Conservation (phyloP, 2,888 invertebrate genomes). For the Podabrus alpinus region DNA sequence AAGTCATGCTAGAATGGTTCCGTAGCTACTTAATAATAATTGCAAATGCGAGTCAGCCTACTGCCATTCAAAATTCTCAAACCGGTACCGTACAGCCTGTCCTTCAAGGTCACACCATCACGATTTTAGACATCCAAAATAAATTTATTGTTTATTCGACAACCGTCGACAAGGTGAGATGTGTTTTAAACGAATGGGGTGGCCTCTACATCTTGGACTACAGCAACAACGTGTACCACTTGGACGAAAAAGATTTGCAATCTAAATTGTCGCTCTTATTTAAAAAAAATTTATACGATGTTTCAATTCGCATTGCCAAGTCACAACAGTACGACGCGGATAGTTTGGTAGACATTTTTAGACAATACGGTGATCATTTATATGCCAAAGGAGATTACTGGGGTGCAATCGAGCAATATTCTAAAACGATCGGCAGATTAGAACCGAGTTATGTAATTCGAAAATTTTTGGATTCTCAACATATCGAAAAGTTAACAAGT, state of each 20-base stretch:
- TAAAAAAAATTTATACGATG: constrained; percentile 93
- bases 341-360: constrained; percentile 87
- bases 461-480: constrained; percentile 91
- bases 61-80: constrained; percentile 2
- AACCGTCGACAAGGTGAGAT: constrained; percentile 64
- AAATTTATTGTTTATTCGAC: constrained; percentile 82
- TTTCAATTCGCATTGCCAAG: constrained; percentile 92
- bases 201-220: constrained; percentile 71
- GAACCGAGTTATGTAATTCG: constrained; percentile 96
- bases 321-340: constrained; percentile 88
- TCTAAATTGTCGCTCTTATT: constrained; percentile 88
- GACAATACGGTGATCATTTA: constrained; percentile 94
- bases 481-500: constrained; percentile 84
- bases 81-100: background rate
- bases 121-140: constrained; percentile 92
- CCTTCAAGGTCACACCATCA: constrained; percentile 59
- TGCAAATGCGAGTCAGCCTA: constrained; percentile 53
- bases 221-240: constrained; percentile 73
- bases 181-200: constrained; percentile 88
- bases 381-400: constrained; percentile 84
- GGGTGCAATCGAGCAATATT: constrained; percentile 90
- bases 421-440: constrained; percentile 92
- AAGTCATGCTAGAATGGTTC: constrained; percentile 87
- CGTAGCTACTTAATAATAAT: constrained; percentile 86
- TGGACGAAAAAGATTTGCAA: constrained; percentile 91